Percentiles rank a stretch among this genome's conserved stretches.
These are phyloP conservation scores for Portevinia maculata DNA, from an alignment of 2,888 invertebrate species.

Conservation along the genomic window DNA sequence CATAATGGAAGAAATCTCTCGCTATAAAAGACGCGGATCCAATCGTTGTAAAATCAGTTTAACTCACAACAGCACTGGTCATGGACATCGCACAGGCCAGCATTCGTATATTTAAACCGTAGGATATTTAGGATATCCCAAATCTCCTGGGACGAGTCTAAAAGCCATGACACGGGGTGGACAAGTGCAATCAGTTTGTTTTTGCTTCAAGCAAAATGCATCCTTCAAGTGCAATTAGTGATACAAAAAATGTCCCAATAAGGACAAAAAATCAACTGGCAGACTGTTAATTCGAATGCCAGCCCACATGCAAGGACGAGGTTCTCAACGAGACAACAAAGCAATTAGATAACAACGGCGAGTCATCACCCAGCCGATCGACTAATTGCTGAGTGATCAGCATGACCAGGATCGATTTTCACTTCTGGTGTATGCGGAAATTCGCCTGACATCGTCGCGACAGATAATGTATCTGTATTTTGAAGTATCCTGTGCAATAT, in stretches of 20 bases:
- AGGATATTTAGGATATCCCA: constrained; percentile 53
- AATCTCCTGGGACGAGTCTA: constrained; percentile 69
- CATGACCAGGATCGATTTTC: constrained; percentile 54
- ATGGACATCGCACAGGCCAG: constrained; percentile 59
- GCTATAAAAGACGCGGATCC: constrained; percentile 73
- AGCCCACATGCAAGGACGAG: constrained; percentile 31
- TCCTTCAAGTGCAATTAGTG: constrained; percentile 67
- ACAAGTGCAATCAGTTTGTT: constrained; percentile 65
- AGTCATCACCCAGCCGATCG: constrained; percentile 41
- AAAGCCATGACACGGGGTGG: constrained; percentile 66
- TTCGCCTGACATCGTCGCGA: constrained; percentile 34
- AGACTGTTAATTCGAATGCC: constrained; percentile 10
- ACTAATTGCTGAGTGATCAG: constrained; percentile 42
- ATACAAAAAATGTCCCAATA: constrained; percentile 54
- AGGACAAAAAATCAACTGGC: constrained; percentile 55
- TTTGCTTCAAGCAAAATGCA: constrained; percentile 61
- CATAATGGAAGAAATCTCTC: constrained; percentile 26
- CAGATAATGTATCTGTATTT: constrained; percentile 18
- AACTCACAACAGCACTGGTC: constrained; percentile 69
- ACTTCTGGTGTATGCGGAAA: constrained; percentile 40
- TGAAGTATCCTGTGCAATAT: constrained; percentile 61
- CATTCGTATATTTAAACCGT: constrained; percentile 36
- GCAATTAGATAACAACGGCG: constrained; percentile 22
- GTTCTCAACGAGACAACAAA: constrained; percentile 16
- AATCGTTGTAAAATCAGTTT: constrained; percentile 68